These are phyloP conservation scores for Drosophila formosana DNA, from an alignment of 2,888 invertebrate species.

Conservation along the genomic window DNA sequence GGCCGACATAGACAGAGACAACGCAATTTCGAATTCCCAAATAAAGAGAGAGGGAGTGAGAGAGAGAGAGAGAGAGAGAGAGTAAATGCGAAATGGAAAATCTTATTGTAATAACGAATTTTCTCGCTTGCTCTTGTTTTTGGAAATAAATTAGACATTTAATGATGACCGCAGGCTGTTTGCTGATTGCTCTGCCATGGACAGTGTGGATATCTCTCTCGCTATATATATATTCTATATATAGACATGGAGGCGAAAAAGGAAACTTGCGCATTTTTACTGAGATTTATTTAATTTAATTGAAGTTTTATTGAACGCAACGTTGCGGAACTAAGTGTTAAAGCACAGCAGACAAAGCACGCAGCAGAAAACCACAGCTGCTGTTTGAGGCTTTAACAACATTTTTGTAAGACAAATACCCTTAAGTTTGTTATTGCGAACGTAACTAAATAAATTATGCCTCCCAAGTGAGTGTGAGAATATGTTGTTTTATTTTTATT, in stretches of 20 bases:
- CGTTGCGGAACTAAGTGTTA: slow-evolving; percentile 47
- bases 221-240: not conserved
- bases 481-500: not conserved
- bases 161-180: slow-evolving; percentile 80
- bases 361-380: not conserved
- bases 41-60: not conserved
- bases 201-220: slow-evolving; percentile 20
- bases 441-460: not conserved
- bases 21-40: not conserved
- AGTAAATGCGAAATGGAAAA: slow-evolving; percentile 63
- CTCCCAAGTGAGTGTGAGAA: not conserved
- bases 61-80: not conserved
- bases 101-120: slow-evolving; percentile 70
- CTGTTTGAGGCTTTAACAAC: not conserved
- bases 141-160: slow-evolving; percentile 79
- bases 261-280: slow-evolving; percentile 61
- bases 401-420: not conserved
- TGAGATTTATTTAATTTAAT: slow-evolving; percentile 80
- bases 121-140: slow-evolving; percentile 59
- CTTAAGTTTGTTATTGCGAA: not conserved
- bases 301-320: slow-evolving; percentile 71
- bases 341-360: slow-evolving; percentile 11
- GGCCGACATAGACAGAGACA: slow-evolving; percentile 16
- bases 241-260: slow-evolving; percentile 2
- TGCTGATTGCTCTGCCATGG: slow-evolving; percentile 70